phyloP scores from a whole-genome alignment of 1,140 invertebrate genomes.

The Temnothorax curvispinosus region DNA sequence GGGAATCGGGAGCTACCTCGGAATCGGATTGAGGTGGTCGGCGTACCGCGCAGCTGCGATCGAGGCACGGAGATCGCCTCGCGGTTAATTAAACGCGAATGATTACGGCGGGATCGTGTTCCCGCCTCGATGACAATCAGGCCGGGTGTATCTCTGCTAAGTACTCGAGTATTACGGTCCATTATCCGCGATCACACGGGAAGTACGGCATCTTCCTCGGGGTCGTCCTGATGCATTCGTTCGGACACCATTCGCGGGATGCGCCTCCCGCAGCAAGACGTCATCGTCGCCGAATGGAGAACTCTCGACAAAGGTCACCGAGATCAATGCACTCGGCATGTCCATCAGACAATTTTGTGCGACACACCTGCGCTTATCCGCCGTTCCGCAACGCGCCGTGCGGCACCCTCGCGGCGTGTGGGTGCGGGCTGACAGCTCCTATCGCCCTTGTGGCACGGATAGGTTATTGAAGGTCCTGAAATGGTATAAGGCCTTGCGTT shows the following conservation, averaged over 20 bases:
- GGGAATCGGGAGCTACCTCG: not conserved
- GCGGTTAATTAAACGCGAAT: conserved; percentile 37
- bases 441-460: conserved; percentile 75
- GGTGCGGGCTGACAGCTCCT: conserved; percentile 79
- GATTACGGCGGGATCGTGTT: conserved; percentile 43
- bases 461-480: conserved; percentile 83
- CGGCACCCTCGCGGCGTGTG: conserved; percentile 68
- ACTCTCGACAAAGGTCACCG: conserved; percentile 63
- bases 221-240: not conserved
- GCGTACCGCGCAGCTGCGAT: not conserved
- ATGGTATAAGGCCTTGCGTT: conserved; percentile 76
- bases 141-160: not conserved
- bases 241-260: conserved; percentile 31
- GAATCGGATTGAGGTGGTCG: not conserved
- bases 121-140: conserved; percentile 36
- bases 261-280: conserved; percentile 11
- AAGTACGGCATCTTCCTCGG: not conserved
- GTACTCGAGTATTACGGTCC: not conserved
- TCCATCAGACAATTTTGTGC: conserved; percentile 71
- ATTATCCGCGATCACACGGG: conserved; percentile 19
- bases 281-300: conserved; percentile 52
- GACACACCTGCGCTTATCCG: conserved; percentile 76
- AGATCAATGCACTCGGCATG: conserved; percentile 69
- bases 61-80: not conserved
- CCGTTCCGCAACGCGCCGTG: not conserved